Evolutionary conservation across 2,113 vertebrate genomes (phyloP).

Genomic region (Dolichallabes microphthalmus): DNA sequence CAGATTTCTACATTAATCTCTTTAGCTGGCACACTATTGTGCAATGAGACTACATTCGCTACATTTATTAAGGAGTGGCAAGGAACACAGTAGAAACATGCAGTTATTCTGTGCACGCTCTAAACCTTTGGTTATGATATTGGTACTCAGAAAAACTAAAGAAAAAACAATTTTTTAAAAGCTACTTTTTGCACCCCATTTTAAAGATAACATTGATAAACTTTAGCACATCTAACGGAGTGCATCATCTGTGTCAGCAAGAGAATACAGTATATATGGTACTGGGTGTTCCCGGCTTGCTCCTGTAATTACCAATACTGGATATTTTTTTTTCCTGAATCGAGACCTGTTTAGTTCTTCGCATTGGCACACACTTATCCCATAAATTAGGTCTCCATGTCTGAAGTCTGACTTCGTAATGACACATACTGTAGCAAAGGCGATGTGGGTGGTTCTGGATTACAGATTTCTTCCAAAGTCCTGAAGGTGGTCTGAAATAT

Average conservation of each 20-base stretch:
- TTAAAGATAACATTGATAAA: background rate
- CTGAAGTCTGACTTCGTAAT: background rate
- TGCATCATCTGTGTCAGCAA: background rate
- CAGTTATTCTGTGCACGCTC: background rate
- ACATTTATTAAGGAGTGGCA: background rate
- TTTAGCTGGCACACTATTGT: background rate
- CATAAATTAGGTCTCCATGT: constrained; percentile 8
- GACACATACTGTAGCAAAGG: background rate
- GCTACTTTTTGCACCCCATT: background rate
- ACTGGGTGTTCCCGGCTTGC: background rate
- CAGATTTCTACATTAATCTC: background rate
- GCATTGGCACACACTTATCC: background rate
- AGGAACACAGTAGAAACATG: background rate
- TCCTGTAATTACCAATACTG: constrained; percentile 8
- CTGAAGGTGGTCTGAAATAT: constrained; percentile 16
- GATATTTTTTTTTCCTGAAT: background rate
- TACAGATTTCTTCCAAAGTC: background rate
- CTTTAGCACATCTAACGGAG: background rate
- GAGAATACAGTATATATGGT: background rate
- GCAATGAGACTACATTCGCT: background rate
- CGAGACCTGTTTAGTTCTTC: background rate
- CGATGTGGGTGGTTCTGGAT: constrained; percentile 18
- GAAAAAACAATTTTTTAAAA: background rate
- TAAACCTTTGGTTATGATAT: background rate
- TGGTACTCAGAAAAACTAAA: background rate